Evolutionary conservation across 2,888 invertebrate species (phyloP).

Genomic region (Drosophila mayaguana): DNA sequence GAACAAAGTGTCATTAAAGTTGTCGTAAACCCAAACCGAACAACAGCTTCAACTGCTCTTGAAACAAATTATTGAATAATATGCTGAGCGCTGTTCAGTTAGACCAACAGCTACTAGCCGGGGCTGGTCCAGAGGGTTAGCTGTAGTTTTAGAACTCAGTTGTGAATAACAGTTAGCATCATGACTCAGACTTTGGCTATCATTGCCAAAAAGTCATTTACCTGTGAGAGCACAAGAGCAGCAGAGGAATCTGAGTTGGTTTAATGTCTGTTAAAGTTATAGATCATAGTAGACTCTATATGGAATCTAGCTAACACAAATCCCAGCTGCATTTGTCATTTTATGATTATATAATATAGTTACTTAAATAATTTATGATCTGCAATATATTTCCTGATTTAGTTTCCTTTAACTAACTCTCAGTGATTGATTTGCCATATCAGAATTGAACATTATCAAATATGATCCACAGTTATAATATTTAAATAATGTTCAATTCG

Average conservation of each 20-base stretch:
- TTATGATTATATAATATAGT: too few species aligned
- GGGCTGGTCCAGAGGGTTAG: conserved; percentile 13
- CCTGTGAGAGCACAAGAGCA: background rate
- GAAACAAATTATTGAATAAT: conserved; percentile 60
- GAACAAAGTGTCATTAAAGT: conserved; percentile 61
- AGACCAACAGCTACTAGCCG: background rate
- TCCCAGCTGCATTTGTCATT: background rate
- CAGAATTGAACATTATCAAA: too few species aligned
- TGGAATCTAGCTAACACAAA: background rate
- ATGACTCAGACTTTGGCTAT: conserved; percentile 17
- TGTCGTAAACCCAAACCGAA: conserved; percentile 41
- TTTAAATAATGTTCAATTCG: too few species aligned
- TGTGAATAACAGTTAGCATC: conserved; percentile 41
- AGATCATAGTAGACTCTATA: background rate
- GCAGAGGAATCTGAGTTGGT: background rate
- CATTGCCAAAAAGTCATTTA: conserved; percentile 8
- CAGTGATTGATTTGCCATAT: too few species aligned
- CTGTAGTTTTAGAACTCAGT: conserved; percentile 5
- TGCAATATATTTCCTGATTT: too few species aligned
- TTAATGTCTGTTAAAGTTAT: background rate
- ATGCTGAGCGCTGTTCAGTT: conserved; percentile 25
- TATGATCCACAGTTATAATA: too few species aligned
- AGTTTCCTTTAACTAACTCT: too few species aligned
- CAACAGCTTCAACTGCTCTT: conserved; percentile 27
- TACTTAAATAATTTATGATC: too few species aligned